Evolutionary conservation across 1,140 invertebrate species (phyloP), one percentile per base, ranked within the genome.

Genomic region (Magallana angulata): DNA sequence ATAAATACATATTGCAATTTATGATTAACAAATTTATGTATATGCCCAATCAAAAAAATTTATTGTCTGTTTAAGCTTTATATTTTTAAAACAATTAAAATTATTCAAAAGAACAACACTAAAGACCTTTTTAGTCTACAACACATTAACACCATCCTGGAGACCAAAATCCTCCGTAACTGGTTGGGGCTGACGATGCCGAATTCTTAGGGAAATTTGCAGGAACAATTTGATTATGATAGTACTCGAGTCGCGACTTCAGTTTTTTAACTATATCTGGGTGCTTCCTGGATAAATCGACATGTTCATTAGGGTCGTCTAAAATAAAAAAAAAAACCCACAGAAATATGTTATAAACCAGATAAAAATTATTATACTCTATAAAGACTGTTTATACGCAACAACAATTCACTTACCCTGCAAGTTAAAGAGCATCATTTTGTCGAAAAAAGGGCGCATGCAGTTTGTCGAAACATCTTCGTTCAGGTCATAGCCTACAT

Each of bases 231-330:
- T 86, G 62, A 11, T 88, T 87, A 48, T 89, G 87, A 85, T 91
- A 91, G 7, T 87, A 82, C 1, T 85, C 68, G 48, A 91, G 83
- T 18, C 90, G 86, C 6, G 64, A 11, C 16, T 71, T 85, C 30
- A 91, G n/a, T 30, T 90, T 87, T 8, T 76, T 64, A 8, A 82
- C 81, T 30, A 58, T 30, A n/a, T 90, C 90, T 7, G 89, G 86
- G 12, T 84, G 57, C 82, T 85, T 71, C 1, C 48, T 30, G 0
- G 89, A 89, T 7, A 90, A 76, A 62, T 91, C 85, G 18, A 87
- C 82, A 58, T 76, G 86, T 81, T 91, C 91, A 56, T 83, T 89
- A 1, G 91, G 91, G 76, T 91, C 91, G 48, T 88, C 91, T 91
- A 82, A 16, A 85, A 88, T 8, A 18, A 84, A 85, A 9, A n/a